Evolutionary conservation across 2,113 vertebrate species (phyloP).

Genomic region (Carassius gibelio): DNA sequence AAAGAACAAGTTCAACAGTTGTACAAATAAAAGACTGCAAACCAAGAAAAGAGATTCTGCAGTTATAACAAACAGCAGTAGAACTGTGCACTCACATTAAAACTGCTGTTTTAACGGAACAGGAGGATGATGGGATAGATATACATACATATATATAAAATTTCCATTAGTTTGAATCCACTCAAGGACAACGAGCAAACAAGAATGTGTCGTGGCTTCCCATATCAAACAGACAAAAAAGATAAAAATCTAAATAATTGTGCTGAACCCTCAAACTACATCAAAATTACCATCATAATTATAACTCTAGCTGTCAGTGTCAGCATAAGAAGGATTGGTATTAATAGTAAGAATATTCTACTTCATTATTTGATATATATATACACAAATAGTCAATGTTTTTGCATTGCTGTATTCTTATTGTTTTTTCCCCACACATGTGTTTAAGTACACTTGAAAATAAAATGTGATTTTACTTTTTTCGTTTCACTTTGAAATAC

Average conservation of each 20-base stretch:
- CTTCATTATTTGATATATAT: constrained; percentile 58
- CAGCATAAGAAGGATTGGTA: constrained; percentile 35
- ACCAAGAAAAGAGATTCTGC: background rate
- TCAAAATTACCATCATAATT: constrained; percentile 36
- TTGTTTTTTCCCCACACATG: constrained; percentile 21
- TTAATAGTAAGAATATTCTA: constrained; percentile 56
- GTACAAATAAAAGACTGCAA: background rate
- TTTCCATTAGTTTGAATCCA: constrained; percentile 15
- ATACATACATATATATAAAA: constrained; percentile 1
- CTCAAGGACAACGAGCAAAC: background rate
- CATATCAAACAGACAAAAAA: background rate
- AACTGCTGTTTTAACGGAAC: constrained; percentile 4
- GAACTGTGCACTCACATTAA: too few species aligned
- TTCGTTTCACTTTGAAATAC: constrained; percentile 48
- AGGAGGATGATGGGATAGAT: background rate
- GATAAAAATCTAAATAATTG: background rate
- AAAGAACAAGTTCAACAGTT: background rate
- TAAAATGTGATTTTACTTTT: constrained; percentile 57
- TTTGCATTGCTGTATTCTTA: constrained; percentile 46
- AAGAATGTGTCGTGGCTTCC: too few species aligned
- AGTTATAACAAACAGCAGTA: background rate
- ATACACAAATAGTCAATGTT: constrained; percentile 63
- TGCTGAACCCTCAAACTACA: constrained; percentile 28
- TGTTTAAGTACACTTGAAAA: constrained; percentile 79
- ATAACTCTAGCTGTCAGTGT: constrained; percentile 39